These are phyloP conservation scores for Drosophila orosa DNA, from an alignment of 1,140 invertebrate species.

Conservation along the genomic window DNA sequence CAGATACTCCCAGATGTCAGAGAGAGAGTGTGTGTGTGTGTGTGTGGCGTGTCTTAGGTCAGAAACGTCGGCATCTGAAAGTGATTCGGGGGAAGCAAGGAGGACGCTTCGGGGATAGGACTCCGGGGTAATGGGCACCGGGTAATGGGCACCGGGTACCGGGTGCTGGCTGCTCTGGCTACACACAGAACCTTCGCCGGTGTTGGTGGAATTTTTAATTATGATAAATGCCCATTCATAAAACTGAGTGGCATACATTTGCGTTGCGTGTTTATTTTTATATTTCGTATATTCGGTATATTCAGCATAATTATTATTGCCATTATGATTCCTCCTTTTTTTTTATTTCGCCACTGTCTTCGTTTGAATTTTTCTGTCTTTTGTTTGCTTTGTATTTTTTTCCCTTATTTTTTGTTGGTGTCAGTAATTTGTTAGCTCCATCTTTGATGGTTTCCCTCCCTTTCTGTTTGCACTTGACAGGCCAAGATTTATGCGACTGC, in stretches of 20 bases:
- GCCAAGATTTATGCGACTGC: slow-evolving; percentile 72
- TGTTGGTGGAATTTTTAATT: slow-evolving; percentile 74
- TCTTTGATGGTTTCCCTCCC: slow-evolving; percentile 39
- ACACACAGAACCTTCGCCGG: slow-evolving; percentile 14
- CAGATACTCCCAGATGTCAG: slow-evolving; percentile 51
- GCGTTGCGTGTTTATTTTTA: slow-evolving; percentile 70
- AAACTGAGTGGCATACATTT: slow-evolving; percentile 70
- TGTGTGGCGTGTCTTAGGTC: slow-evolving; percentile 76
- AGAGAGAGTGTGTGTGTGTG: neutral
- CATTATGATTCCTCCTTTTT: slow-evolving; percentile 32
- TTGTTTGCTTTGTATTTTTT: neutral
- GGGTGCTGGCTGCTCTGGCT: neutral
- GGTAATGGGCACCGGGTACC: neutral
- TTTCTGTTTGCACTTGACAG: slow-evolving; percentile 51
- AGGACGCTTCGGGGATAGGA: neutral
- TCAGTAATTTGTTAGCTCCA: slow-evolving; percentile 58
- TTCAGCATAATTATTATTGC: slow-evolving; percentile 70
- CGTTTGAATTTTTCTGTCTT: slow-evolving; percentile 3
- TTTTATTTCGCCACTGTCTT: slow-evolving; percentile 8
- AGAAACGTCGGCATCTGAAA: slow-evolving; percentile 61
- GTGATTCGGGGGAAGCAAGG: neutral
- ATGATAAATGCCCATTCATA: slow-evolving; percentile 81
- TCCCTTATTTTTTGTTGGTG: slow-evolving; percentile 16
- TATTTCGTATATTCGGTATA: slow-evolving; percentile 44
- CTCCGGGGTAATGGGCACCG: slow-evolving; percentile 9